phyloP scores from a whole-genome alignment of 2,797 vertebrate genomes.

The Phrynocephalus guinanensis region DNA sequence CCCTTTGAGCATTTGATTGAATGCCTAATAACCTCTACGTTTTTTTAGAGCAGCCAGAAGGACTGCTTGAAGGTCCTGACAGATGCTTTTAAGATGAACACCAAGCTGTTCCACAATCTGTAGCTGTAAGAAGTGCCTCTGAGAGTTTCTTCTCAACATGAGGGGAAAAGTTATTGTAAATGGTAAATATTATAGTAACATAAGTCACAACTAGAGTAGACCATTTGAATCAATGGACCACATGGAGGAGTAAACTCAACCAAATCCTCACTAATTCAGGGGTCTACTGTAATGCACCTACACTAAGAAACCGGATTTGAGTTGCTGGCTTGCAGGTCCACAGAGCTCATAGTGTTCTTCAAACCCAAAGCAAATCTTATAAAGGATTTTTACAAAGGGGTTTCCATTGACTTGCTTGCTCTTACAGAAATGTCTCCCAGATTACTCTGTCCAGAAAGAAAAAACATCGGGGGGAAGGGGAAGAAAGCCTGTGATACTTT shows the following conservation, averaged over 20 bases:
- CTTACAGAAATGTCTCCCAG: constrained; percentile 3
- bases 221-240: too few species aligned
- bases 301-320: too few species aligned
- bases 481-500: background rate
- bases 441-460: background rate
- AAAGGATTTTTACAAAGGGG: constrained; percentile 6
- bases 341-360: background rate
- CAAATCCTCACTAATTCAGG: background rate
- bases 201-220: too few species aligned
- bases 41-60: background rate
- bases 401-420: constrained; percentile 8
- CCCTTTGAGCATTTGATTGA: background rate
- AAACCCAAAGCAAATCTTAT: background rate
- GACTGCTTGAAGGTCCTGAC: background rate
- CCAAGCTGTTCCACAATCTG: background rate
- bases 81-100: background rate
- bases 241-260: too few species aligned
- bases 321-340: too few species aligned
- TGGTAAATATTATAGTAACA: background rate
- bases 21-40: background rate
- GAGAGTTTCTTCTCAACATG: background rate
- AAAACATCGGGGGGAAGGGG: too few species aligned
- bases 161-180: background rate
- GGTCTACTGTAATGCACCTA: too few species aligned
- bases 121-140: background rate